phyloP scores from a whole-genome alignment of 2,797 vertebrate species.

The Arnoldichthys spilopterus region DNA sequence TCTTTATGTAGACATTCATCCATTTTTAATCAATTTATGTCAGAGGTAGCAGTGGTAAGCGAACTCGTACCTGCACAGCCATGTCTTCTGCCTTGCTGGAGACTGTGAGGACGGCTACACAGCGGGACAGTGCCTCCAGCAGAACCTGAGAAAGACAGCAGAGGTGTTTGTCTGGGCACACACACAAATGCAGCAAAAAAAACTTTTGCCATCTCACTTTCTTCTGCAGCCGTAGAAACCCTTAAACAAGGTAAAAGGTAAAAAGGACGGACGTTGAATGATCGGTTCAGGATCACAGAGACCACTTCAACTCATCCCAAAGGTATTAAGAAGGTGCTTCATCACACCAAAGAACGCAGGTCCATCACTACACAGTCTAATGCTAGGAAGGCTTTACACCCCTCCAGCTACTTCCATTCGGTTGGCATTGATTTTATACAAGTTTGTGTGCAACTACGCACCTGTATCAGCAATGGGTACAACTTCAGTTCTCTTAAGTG shows the following conservation, averaged over 20 bases:
- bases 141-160: constrained; percentile 79
- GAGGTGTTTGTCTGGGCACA: background rate
- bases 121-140: constrained; percentile 93
- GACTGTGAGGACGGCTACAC: constrained; percentile 90
- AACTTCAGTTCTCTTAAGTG: background rate
- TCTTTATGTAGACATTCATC: too few relatives aligned
- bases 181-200: constrained; percentile 16
- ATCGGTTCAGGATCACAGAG: too few relatives aligned
- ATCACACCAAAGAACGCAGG: too few relatives aligned
- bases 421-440: background rate
- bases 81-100: constrained; percentile 95
- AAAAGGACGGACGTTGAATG: too few relatives aligned
- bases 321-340: too few relatives aligned
- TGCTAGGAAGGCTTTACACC: too few relatives aligned
- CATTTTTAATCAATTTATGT: background rate
- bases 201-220: too few relatives aligned
- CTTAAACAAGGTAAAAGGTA: too few relatives aligned
- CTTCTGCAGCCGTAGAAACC: background rate
- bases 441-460: too few relatives aligned
- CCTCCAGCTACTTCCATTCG: background rate
- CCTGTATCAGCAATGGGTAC: background rate
- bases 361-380: too few relatives aligned
- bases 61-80: constrained; percentile 89
- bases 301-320: too few relatives aligned
- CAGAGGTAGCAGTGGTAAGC: background rate